phyloP scores from a whole-genome alignment of 2,113 vertebrate genomes.

The Rhinoptilus africanus region DNA sequence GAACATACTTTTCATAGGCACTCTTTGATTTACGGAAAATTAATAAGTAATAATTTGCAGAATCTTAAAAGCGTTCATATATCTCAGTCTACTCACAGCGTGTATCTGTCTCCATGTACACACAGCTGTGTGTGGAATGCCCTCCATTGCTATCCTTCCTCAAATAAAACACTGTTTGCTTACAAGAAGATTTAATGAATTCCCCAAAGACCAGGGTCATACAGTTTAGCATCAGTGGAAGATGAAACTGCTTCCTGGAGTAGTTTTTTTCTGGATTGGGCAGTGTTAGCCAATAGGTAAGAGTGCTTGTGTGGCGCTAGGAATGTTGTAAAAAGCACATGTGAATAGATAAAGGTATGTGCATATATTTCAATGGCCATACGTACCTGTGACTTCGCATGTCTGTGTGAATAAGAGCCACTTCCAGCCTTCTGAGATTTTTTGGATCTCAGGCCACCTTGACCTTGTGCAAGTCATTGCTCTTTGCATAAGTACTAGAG shows the following conservation, averaged over 20 bases:
- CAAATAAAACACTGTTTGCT: slow-evolving; percentile 32
- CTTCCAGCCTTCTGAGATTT: background rate
- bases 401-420: background rate
- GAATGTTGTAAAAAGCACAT: background rate
- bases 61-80: background rate
- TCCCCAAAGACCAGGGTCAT: background rate
- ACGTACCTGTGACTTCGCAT: background rate
- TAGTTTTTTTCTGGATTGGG: background rate
- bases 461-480: background rate
- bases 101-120: background rate
- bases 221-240: background rate
- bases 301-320: background rate
- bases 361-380: background rate
- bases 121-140: slow-evolving; percentile 1
- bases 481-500: background rate
- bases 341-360: background rate
- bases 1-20: background rate
- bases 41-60: background rate
- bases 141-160: background rate
- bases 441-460: background rate
- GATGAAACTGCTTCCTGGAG: background rate
- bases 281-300: background rate
- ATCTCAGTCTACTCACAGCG: background rate
- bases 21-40: background rate
- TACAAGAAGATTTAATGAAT: background rate